A percentile compares a stretch with the other conserved stretches of the same genome.
Evolutionary conservation across 2,113 vertebrate species (phyloP).

Genomic region (Motacilla tschutschensis): DNA sequence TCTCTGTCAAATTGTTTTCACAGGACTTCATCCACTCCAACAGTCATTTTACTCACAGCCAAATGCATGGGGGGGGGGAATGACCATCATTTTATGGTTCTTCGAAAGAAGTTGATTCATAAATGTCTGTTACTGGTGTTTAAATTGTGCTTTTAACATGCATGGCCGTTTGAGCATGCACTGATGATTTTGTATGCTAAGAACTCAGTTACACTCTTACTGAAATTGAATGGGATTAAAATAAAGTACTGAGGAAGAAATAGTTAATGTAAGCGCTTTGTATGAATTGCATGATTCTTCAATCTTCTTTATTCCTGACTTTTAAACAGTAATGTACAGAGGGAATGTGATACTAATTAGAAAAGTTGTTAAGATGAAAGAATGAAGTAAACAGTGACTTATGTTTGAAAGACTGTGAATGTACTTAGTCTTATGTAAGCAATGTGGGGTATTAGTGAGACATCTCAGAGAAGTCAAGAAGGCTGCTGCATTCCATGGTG

Average conservation of each 20-base stretch:
- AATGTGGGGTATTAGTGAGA: background rate
- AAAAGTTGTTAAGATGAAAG: background rate
- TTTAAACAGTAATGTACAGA: background rate
- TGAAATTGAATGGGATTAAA: conserved; percentile 25
- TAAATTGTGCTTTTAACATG: conserved; percentile 23
- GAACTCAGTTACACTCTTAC: conserved; percentile 5
- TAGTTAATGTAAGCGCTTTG: conserved; percentile 22
- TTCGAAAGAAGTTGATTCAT: background rate
- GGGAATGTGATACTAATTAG: background rate
- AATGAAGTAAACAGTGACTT: background rate
- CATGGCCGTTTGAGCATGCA: conserved; percentile 42
- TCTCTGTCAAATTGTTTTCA: background rate
- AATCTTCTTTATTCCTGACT: background rate
- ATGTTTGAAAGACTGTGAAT: background rate
- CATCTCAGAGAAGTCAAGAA: background rate
- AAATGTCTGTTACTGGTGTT: conserved; percentile 9
- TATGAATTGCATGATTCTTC: conserved; percentile 37
- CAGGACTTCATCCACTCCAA: background rate
- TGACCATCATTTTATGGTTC: background rate
- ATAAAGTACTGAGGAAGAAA: conserved; percentile 42
- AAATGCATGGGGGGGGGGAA: background rate
- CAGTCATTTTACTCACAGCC: background rate
- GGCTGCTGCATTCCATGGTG: background rate
- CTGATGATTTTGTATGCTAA: conserved; percentile 26
- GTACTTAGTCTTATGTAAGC: background rate